Evolutionary conservation across 2,113 vertebrate species (phyloP).

Genomic region (Pleuronectes platessa): DNA sequence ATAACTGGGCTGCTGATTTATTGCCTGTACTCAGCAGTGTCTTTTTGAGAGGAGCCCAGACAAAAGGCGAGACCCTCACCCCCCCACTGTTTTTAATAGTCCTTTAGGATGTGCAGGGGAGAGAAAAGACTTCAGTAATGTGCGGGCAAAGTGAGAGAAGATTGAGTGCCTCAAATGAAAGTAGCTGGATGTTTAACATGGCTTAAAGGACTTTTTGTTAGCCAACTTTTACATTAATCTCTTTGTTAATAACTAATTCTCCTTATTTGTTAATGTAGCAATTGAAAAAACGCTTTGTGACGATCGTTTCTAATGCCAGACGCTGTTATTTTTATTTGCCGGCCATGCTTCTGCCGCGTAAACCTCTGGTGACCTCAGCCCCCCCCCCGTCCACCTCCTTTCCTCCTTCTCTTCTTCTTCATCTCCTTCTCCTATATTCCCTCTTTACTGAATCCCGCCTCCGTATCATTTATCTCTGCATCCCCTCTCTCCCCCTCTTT

Average conservation of each 20-base stretch:
- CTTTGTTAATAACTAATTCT: neutral
- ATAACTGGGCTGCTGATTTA: conserved; percentile 79
- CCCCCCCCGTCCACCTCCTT: conserved; percentile 40
- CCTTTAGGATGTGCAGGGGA: conserved; percentile 63
- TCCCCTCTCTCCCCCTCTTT: conserved; percentile 28
- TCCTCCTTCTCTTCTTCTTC: conserved; percentile 37
- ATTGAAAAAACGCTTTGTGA: neutral
- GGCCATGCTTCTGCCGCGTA: neutral
- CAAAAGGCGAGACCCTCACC: conserved; percentile 64
- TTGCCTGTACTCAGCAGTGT: conserved; percentile 75
- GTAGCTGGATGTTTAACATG: neutral
- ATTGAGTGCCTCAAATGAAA: conserved; percentile 44
- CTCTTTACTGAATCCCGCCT: conserved; percentile 92
- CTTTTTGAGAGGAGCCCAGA: conserved; percentile 63
- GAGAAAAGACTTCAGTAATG: conserved; percentile 26
- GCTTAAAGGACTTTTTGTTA: neutral
- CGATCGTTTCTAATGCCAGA: neutral
- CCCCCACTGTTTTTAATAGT: conserved; percentile 81
- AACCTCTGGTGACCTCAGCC: conserved; percentile 32
- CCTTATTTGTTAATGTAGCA: neutral
- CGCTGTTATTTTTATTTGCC: conserved; percentile 2
- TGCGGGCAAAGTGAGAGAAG: conserved; percentile 43
- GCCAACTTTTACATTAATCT: neutral
- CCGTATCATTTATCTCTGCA: conserved; percentile 85
- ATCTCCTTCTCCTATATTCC: conserved; percentile 46